A percentile compares a stretch with the other conserved stretches of the same genome.
These are phyloP conservation scores for Tetragnatha versicolor DNA, from an alignment of 1,140 invertebrate species.

Conservation along the genomic window DNA sequence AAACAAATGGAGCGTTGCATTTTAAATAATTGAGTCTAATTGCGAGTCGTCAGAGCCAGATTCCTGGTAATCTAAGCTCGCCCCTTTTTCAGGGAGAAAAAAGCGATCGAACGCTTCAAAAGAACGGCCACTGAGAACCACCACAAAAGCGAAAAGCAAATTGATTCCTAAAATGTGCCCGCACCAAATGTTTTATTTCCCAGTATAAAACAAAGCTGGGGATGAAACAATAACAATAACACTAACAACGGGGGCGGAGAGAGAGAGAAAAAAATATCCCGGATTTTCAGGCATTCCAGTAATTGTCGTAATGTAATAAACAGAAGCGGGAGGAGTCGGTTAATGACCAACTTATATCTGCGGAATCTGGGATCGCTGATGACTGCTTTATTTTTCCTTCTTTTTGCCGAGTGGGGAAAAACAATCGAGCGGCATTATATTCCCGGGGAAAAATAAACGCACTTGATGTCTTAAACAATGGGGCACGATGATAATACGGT, in stretches of 20 bases:
- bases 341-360: slow-evolving; percentile 55
- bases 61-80: slow-evolving; percentile 15
- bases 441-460: slow-evolving; percentile 55
- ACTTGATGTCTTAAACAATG: slow-evolving; percentile 55
- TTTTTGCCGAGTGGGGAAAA: slow-evolving; percentile 51
- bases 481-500: slow-evolving; percentile 48
- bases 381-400: slow-evolving; percentile 49
- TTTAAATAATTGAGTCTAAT: slow-evolving; percentile 54
- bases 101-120: slow-evolving; percentile 36
- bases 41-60: slow-evolving; percentile 50
- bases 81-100: slow-evolving; percentile 20
- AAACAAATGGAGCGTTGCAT: slow-evolving; percentile 52
- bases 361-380: slow-evolving; percentile 50
- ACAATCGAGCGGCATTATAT: slow-evolving; percentile 54
- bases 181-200: slow-evolving; percentile 51
- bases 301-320: slow-evolving; percentile 56
- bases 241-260: slow-evolving; percentile 29
- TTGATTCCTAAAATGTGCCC: slow-evolving; percentile 54
- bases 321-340: slow-evolving; percentile 39
- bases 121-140: slow-evolving; percentile 55
- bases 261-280: slow-evolving; percentile 19
- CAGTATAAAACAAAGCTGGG: slow-evolving; percentile 50
- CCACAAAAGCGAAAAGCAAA: slow-evolving; percentile 47
- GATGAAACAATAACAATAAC: slow-evolving; percentile 41
- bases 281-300: slow-evolving; percentile 52